Percentiles rank a stretch among this genome's conserved stretches.
These are phyloP conservation scores for Laticauda colubrina DNA, from an alignment of 2,113 vertebrate genomes.

Conservation along the genomic window DNA sequence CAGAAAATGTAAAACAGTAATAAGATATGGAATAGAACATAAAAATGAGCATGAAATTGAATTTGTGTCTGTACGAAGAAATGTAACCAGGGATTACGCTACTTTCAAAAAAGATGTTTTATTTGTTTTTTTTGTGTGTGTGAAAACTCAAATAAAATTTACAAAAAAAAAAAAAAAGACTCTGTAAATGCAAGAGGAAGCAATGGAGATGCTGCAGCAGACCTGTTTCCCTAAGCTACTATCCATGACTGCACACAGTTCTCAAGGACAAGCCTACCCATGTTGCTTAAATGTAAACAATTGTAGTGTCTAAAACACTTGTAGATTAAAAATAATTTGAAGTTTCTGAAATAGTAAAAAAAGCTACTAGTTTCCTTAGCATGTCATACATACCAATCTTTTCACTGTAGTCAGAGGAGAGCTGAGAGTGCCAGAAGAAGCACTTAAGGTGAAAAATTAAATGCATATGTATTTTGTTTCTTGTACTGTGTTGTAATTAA, in stretches of 20 bases:
- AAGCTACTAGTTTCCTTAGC: slow-evolving; percentile 48
- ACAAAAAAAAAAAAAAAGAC: background rate
- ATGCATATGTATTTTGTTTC: background rate
- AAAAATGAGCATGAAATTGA: too few species aligned
- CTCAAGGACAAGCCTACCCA: background rate
- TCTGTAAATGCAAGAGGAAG: background rate
- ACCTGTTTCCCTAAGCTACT: background rate
- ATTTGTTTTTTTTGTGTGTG: too few species aligned
- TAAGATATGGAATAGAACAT: too few species aligned
- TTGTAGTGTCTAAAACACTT: background rate
- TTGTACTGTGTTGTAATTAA: background rate
- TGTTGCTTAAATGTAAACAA: background rate
- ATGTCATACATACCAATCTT: slow-evolving; percentile 91
- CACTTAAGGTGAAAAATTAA: slow-evolving; percentile 85
- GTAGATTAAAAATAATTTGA: background rate
- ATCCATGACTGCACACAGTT: background rate
- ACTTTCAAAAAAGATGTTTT: too few species aligned
- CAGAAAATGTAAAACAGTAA: too few species aligned
- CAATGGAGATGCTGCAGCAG: background rate
- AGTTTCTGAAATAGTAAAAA: background rate
- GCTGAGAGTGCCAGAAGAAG: slow-evolving; percentile 95
- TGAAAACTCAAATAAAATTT: too few species aligned
- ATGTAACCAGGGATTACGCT: too few species aligned
- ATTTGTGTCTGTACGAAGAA: too few species aligned
- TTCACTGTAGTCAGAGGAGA: slow-evolving; percentile 95